Conservation (phyloP, 2,888 invertebrate species). For the Lamellibrachia satsuma region DNA sequence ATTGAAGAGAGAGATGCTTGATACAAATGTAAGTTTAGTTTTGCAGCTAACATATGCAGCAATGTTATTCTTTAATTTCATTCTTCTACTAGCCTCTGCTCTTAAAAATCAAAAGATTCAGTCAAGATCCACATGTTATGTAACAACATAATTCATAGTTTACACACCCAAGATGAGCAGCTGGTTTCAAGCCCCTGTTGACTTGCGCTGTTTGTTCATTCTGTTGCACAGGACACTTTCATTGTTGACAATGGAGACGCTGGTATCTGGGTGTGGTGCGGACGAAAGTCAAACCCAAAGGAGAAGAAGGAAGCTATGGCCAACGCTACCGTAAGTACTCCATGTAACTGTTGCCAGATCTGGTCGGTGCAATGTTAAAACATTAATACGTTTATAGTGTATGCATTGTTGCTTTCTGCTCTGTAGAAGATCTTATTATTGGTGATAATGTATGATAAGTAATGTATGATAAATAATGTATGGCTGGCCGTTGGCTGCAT, state of each 20-base stretch:
- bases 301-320: slow-evolving; percentile 86
- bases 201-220: not conserved
- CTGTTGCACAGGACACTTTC: slow-evolving; percentile 72
- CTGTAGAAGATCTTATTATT: no score
- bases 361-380: no score
- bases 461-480: no score
- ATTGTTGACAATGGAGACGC: slow-evolving; percentile 80
- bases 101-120: no score
- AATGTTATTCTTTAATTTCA: not conserved
- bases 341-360: not conserved
- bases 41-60: not conserved
- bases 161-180: no score
- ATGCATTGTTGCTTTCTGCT: no score
- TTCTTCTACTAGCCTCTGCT: no score
- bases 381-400: no score
- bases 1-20: slow-evolving; percentile 80
- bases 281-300: slow-evolving; percentile 75
- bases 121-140: no score
- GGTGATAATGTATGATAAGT: no score
- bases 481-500: no score
- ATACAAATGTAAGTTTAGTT: slow-evolving; percentile 71
- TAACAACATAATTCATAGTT: no score
- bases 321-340: slow-evolving; percentile 72
- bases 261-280: slow-evolving; percentile 94
- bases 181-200: not conserved